These are phyloP conservation scores for Chrysolina haemoptera DNA, from an alignment of 2,888 invertebrate species.

Conservation along the genomic window DNA sequence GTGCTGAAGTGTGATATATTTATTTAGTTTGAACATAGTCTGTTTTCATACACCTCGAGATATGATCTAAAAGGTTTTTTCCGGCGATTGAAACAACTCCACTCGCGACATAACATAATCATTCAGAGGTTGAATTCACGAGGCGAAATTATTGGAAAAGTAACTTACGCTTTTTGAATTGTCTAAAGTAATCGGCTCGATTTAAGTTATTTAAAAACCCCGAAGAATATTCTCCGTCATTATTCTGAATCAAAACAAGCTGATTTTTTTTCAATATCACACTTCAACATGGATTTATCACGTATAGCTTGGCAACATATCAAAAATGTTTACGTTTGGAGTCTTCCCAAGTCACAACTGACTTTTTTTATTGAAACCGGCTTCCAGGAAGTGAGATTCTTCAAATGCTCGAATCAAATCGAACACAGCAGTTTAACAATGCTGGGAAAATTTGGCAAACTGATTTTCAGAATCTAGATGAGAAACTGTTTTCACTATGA, in stretches of 20 bases:
- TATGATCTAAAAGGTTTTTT: slow-evolving; percentile 42
- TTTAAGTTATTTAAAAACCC: background rate
- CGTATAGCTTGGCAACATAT: background rate
- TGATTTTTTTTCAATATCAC: slow-evolving; percentile 2
- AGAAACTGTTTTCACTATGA: too few species aligned
- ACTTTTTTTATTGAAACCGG: slow-evolving; percentile 4
- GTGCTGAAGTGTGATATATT: slow-evolving; percentile 61
- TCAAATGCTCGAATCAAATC: background rate
- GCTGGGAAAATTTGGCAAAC: background rate
- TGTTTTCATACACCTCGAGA: slow-evolving; percentile 47
- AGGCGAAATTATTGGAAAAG: too few species aligned
- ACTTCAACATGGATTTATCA: background rate
- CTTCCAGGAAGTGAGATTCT: background rate
- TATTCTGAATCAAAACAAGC: background rate
- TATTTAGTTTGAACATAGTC: slow-evolving; percentile 61
- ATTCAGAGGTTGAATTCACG: too few species aligned
- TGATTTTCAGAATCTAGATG: too few species aligned
- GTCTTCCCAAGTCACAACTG: slow-evolving; percentile 8
- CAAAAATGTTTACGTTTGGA: slow-evolving; percentile 8
- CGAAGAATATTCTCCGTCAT: background rate
- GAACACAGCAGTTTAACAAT: background rate
- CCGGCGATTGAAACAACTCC: background rate
- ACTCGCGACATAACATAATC: background rate
- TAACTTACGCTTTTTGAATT: too few species aligned
- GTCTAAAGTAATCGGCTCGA: background rate